A percentile compares a stretch with the other conserved stretches of the same genome.
Evolutionary conservation across 2,797 vertebrate species (phyloP).

Genomic region (Enteromius trimaculatus): DNA sequence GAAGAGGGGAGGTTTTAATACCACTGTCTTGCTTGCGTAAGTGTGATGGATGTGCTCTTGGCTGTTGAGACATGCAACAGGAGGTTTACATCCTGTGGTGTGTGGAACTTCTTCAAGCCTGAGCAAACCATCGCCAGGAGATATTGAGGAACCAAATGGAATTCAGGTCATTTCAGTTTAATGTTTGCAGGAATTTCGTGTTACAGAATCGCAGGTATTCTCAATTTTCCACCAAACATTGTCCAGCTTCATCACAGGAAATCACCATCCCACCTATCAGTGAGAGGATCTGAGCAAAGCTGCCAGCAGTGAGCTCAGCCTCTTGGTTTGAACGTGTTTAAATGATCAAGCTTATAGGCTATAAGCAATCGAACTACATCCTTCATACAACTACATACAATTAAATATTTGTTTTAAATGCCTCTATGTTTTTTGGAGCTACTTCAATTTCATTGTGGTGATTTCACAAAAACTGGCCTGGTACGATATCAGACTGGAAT

Average conservation of each 20-base stretch:
- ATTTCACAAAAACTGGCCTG: background rate
- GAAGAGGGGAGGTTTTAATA: constrained; percentile 48
- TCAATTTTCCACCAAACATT: constrained; percentile 13
- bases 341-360: background rate
- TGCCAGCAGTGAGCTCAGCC: constrained; percentile 44
- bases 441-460: background rate
- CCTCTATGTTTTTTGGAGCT: background rate
- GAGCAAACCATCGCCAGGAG: constrained; percentile 14
- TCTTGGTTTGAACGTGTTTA: background rate
- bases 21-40: constrained; percentile 44
- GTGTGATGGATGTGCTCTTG: constrained; percentile 49
- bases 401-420: constrained; percentile 1
- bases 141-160: constrained; percentile 32
- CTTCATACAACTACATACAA: background rate
- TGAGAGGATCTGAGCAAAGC: constrained; percentile 33
- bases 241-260: constrained; percentile 42
- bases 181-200: constrained; percentile 20
- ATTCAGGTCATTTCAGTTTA: constrained; percentile 27
- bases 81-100: constrained; percentile 39
- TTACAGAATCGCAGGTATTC: constrained; percentile 14
- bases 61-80: constrained; percentile 49
- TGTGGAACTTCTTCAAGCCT: constrained; percentile 24
- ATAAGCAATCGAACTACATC: background rate
- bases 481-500: background rate
- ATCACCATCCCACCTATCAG: constrained; percentile 29